Conservation (phyloP, 2,797 vertebrate species). For the Falco biarmicus region DNA sequence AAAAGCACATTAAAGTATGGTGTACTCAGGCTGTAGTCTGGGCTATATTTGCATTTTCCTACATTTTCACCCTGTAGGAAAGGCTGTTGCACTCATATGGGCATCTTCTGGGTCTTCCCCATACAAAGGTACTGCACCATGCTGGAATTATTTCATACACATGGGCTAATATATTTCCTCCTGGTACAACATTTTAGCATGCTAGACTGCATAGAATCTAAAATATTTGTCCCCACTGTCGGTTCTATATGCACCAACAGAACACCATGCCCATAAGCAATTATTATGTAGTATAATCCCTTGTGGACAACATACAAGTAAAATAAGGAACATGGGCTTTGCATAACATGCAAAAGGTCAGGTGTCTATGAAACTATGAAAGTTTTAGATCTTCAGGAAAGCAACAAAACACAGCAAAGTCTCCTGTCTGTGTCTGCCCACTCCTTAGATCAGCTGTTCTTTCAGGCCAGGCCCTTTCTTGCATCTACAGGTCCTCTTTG, state of each 20-base stretch:
- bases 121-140: not conserved
- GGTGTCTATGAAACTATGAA: not conserved
- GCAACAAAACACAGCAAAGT: not conserved
- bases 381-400: not conserved
- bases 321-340: not conserved
- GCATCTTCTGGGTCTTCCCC: not conserved
- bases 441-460: not conserved
- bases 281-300: not conserved
- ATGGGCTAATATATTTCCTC: not conserved
- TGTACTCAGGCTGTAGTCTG: not conserved
- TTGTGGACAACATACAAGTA: not conserved
- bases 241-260: not conserved
- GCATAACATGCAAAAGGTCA: not conserved
- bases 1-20: not conserved
- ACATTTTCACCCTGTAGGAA: not conserved
- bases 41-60: not conserved
- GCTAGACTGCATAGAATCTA: not conserved
- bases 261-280: not conserved
- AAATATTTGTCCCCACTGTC: not conserved
- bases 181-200: not conserved
- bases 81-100: not conserved
- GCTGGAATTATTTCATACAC: not conserved
- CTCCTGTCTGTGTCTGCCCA: not conserved
- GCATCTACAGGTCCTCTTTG: not conserved
- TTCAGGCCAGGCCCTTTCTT: not conserved